phyloP scores from a whole-genome alignment of 2,797 vertebrate species.

The Xiphophorus birchmanni region DNA sequence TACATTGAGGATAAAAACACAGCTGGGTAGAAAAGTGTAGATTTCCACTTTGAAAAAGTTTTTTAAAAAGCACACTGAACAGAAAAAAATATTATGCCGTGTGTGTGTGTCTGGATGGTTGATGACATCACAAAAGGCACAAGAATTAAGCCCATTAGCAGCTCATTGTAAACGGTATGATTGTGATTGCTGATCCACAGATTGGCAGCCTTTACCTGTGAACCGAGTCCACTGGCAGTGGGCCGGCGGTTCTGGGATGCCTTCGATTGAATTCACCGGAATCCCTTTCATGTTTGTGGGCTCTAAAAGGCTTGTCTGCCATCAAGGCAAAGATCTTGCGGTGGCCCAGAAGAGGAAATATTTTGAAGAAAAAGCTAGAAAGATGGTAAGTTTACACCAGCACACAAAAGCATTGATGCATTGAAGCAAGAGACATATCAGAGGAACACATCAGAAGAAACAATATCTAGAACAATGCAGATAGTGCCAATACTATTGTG shows the following conservation, averaged over 20 bases:
- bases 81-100: neutral
- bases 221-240: slow-evolving; percentile 38
- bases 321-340: slow-evolving; percentile 39
- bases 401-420: neutral
- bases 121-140: neutral
- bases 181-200: slow-evolving; percentile 6
- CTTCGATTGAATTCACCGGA: slow-evolving; percentile 26
- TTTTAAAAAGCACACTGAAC: neutral
- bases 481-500: neutral
- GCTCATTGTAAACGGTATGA: neutral
- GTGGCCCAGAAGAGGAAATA: slow-evolving; percentile 37
- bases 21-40: neutral
- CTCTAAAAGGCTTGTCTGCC: slow-evolving; percentile 30
- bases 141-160: neutral
- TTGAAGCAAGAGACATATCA: neutral
- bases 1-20: neutral
- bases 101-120: neutral
- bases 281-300: slow-evolving; percentile 39
- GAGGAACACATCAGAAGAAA: neutral
- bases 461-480: neutral
- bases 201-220: slow-evolving; percentile 22
- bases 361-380: slow-evolving; percentile 32
- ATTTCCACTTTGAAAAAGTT: neutral
- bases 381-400: slow-evolving; percentile 11
- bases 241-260: slow-evolving; percentile 33